phyloP scores from a whole-genome alignment of 2,113 vertebrate genomes.

The Tricholaema leucomelas region DNA sequence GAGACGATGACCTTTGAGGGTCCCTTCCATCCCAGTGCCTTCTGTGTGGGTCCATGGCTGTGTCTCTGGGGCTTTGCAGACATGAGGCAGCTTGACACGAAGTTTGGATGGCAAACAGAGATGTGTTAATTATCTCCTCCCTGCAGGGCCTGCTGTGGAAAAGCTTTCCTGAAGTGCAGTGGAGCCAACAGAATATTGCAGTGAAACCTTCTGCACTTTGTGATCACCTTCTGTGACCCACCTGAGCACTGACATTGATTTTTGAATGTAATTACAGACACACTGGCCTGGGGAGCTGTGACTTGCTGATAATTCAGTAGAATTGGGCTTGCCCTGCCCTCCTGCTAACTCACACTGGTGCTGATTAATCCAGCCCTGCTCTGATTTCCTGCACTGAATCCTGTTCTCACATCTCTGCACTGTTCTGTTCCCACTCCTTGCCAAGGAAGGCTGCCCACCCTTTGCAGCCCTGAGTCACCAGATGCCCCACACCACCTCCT shows the following conservation, averaged over 20 bases:
- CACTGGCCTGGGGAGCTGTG: constrained; percentile 37
- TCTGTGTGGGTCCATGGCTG: too few relatives aligned
- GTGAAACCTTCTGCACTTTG: constrained; percentile 39
- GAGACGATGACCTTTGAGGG: too few relatives aligned
- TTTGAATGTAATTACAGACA: constrained; percentile 53
- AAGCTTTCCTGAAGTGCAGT: background rate
- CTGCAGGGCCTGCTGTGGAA: background rate
- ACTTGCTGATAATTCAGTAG: constrained; percentile 45
- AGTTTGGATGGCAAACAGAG: too few relatives aligned
- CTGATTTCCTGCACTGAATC: constrained; percentile 20
- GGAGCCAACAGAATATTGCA: constrained; percentile 12
- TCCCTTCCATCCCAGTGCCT: too few relatives aligned
- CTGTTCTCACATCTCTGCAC: background rate
- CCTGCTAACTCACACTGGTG: background rate
- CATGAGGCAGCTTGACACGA: too few relatives aligned
- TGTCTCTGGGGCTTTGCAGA: too few relatives aligned
- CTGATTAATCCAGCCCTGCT: constrained; percentile 47
- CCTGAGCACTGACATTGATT: constrained; percentile 38
- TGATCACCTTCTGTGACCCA: constrained; percentile 46
- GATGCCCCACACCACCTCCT: background rate
- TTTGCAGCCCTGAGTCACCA: constrained; percentile 18
- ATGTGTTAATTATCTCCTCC: too few relatives aligned
- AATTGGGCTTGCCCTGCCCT: constrained; percentile 21
- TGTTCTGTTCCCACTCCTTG: background rate
- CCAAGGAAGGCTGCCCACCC: background rate